Evolutionary conservation across 30 jellyfish, hydroid and myxozoan genomes (phyloP).

Genomic region (Pseudorhiza aurosa): DNA sequence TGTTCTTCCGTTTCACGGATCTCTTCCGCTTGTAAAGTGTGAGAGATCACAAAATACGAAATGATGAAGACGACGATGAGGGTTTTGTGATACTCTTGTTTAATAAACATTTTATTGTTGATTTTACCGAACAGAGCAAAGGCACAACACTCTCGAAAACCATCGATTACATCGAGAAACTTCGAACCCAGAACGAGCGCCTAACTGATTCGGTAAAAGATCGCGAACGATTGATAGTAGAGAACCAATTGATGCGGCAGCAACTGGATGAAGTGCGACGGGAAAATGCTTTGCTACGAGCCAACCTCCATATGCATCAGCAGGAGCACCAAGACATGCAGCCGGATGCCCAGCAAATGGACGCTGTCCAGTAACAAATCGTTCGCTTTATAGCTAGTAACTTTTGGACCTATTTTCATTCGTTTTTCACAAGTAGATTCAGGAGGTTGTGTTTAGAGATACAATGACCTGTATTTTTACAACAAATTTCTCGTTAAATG

Average conservation of each 20-base stretch:
- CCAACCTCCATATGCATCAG: slow-evolving; percentile 80
- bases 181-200: slow-evolving; percentile 90
- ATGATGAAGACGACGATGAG: no score
- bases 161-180: slow-evolving; percentile 83
- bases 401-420: no score
- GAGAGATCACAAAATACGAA: no score
- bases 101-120: not conserved
- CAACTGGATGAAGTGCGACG: slow-evolving; percentile 91
- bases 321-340: slow-evolving; percentile 56
- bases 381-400: no score
- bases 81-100: no score
- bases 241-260: slow-evolving; percentile 90
- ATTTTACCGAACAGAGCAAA: slow-evolving; percentile 59
- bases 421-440: no score
- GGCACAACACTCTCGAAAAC: slow-evolving; percentile 97
- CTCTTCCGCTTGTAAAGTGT: no score
- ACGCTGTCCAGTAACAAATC: slow-evolving; percentile 26
- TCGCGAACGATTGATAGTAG: slow-evolving; percentile 84
- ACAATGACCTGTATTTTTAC: no score
- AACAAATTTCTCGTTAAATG: no score
- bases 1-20: no score
- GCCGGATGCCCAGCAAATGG: slow-evolving; percentile 58
- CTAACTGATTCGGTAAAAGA: slow-evolving; percentile 84
- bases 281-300: slow-evolving; percentile 83
- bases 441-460: no score